Conservation (phyloP, 53 echinoderm and acorn worm genomes). For the Actinopyga echinites region DNA sequence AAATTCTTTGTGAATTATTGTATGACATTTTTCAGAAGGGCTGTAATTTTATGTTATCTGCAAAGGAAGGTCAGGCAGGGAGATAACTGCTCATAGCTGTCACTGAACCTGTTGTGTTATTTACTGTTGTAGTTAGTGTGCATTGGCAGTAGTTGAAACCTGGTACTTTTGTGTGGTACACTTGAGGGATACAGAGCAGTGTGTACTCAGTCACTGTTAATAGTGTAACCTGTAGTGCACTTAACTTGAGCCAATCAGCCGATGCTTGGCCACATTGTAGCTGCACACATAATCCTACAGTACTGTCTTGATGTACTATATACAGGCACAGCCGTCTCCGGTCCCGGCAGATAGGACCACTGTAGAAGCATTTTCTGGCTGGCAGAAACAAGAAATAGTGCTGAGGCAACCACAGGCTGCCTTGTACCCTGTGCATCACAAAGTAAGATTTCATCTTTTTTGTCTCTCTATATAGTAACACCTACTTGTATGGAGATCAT, state of each 20-base stretch:
- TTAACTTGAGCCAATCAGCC: no score
- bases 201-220: no score
- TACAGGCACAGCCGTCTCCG: conserved; percentile 23
- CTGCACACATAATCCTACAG: not conserved
- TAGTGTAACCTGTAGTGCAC: no score
- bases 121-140: no score
- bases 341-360: conserved; percentile 36
- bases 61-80: not conserved
- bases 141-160: no score
- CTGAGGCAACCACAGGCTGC: conserved; percentile 18
- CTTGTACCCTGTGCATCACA: not conserved
- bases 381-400: conserved; percentile 4
- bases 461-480: not conserved
- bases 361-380: not conserved
- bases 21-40: not conserved
- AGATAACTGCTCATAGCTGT: no score
- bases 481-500: no score
- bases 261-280: not conserved
- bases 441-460: not conserved
- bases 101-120: no score
- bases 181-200: no score
- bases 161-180: no score
- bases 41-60: not conserved
- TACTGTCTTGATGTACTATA: conserved; percentile 33
- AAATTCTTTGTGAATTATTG: conserved; percentile 40